Evolutionary conservation across 2,113 vertebrate species (phyloP), one percentile per base, ranked within the genome.

Genomic region (Alectura lathami): DNA sequence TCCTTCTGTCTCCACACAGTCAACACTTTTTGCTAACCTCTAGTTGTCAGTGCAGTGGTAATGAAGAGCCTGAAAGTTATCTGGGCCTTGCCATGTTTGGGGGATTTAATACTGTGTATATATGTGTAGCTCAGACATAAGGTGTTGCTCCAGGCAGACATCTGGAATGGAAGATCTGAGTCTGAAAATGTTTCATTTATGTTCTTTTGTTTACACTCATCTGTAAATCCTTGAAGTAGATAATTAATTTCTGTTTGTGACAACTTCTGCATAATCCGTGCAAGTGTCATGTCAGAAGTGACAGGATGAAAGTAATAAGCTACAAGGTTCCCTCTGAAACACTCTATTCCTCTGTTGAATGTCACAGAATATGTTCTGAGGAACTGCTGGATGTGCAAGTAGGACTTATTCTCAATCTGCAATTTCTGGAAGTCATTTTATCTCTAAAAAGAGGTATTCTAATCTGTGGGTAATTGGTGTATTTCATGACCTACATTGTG

Each of bases 111-210:
- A 36, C 38, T 56, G 82, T 60, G 26, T 34, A 27, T 27, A 27
- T 34, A 27, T 27, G 18, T 5, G 60, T 54, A 96, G 84, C 88
- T 86, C 89, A 86, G 9, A 21, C 26, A 14, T 57, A 45, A 66
- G n/a, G 57, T 47, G 57, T 92, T 83, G 85, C 92, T 92, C 17
- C 68, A 70, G 96, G 96, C 79, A 96, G 83, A 66, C 59, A 57
- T 21, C 94, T 91, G 92, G 86, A 77, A 69, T 80, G 42, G 63
- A 80, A 86, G 81, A 67, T 77, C 70, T 86, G 75, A 77, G 12
- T 81, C 67, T 26, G 73, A 38, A 38, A 83, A 86, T 30, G 57
- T 67, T 75, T 86, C 83, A 51, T 57, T 67, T 47, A n/a, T 89
- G 24, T 66, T 72, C 62, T 74, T 68, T 59, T 82, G 78, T 89